Base-by-base conservation (phyloP, 2,113 vertebrate species). In the Felis catus region DNA sequence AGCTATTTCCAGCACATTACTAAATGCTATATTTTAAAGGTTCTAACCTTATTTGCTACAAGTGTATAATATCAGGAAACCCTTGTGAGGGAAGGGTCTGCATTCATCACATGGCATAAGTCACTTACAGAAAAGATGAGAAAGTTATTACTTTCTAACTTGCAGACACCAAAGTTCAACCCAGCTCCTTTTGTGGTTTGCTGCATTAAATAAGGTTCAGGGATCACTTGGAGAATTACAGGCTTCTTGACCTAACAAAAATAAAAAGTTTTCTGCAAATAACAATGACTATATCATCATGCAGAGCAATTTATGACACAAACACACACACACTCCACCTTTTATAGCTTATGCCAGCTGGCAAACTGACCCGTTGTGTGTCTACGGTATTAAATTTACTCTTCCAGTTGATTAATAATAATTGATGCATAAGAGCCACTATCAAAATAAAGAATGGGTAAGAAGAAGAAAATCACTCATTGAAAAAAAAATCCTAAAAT, bases 11-110 rank as follows among this genome's bases (percentile, higher is more conserved):
- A 98, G 96, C 97, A 98, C 97, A 98, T 99, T 98, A 98, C 99
- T 99, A 99, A 99, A 99, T 98, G 98, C 98, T 99, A 98, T 98
- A 98, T 98, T 99, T 99, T 99, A 99, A 99, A 99, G 99, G 99
- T 99, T 99, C 98, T 99, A 99, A 99, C 99, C 99, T 99, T 99
- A 99, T 99, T 99, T 98, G 98, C 94, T 99, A 98, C 98, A 98
- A 99, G 98, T 98, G 96, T 99, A 99, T 99, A 98, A 99, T 99
- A 99, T 89, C 98, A 98, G 97, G 97, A 98, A 99, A 98, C 97
- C 98, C 98, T 98, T 98, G 97, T 97, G 98, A 99, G 97, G 94
- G 92, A 98, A 99, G 98, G 98, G 98, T 98, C 98, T 98, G 98
- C 94, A 98, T 98, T 98, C 98, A 98, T 98, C 98, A 98, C 97